Evolutionary conservation across 1,140 invertebrate species (phyloP).

Genomic region (Diabrotica undecimpunctata): DNA sequence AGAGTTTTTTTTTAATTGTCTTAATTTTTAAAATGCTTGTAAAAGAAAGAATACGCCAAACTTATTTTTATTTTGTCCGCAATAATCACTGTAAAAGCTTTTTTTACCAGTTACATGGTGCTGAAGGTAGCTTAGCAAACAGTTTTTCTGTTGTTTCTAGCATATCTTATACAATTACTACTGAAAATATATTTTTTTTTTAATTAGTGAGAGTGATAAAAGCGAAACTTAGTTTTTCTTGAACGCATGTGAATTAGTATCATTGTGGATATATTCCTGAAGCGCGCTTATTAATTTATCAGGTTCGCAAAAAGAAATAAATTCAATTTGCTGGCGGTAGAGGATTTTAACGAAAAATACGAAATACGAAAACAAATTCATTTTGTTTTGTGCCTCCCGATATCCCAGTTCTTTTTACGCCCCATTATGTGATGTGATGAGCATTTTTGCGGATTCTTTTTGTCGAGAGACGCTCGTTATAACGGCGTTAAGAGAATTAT

Average conservation of each 20-base stretch:
- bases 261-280: background rate
- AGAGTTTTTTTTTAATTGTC: no score
- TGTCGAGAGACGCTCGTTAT: constrained; percentile 29
- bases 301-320: background rate
- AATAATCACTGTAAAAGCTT: no score
- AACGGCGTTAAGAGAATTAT: constrained; percentile 32
- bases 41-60: no score
- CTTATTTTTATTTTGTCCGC: no score
- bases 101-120: no score
- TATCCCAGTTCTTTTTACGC: constrained; percentile 28
- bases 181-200: no score
- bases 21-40: no score
- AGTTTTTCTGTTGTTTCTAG: no score
- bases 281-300: background rate
- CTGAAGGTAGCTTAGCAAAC: no score
- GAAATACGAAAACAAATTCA: constrained; percentile 2
- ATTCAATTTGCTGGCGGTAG: background rate
- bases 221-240: background rate
- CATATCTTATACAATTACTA: no score
- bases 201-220: background rate
- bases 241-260: background rate
- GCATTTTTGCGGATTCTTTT: constrained; percentile 30
- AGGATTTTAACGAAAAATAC: background rate
- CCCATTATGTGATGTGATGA: constrained; percentile 33
- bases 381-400: constrained; percentile 8